Percentiles rank a stretch among this genome's conserved stretches.
Evolutionary conservation across 2,113 vertebrate genomes (phyloP).

Genomic region (Rissa tridactyla): DNA sequence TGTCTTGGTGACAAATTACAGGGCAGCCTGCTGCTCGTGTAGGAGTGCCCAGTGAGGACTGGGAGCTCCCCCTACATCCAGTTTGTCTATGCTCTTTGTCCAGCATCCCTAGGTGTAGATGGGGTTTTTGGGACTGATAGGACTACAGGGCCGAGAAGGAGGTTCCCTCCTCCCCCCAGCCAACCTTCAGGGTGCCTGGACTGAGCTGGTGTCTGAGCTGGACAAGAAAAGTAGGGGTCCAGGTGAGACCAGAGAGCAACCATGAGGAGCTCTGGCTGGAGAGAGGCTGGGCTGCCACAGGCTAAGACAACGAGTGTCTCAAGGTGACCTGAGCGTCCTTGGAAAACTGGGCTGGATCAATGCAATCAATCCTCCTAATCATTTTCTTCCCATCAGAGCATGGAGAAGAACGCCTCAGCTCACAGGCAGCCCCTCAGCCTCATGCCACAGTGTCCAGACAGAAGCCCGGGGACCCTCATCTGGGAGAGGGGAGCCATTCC

Average conservation of each 20-base stretch:
- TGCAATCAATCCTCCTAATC: neutral
- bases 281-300: neutral
- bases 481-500: neutral
- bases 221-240: neutral
- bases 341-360: neutral
- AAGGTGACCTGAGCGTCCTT: conserved; percentile 14
- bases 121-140: neutral
- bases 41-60: neutral
- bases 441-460: neutral
- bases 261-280: neutral
- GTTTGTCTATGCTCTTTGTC: rapidly evolving
- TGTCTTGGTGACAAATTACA: conserved; percentile 53
- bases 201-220: neutral
- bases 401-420: neutral
- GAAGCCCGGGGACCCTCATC: neutral
- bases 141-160: neutral
- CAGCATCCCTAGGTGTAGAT: neutral
- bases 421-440: neutral
- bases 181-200: neutral
- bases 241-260: neutral
- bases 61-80: neutral
- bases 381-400: neutral
- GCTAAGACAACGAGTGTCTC: neutral
- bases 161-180: neutral
- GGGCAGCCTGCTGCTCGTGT: neutral